These are phyloP conservation scores for Phengaris arion DNA, from an alignment of 2,888 invertebrate species.

Conservation along the genomic window DNA sequence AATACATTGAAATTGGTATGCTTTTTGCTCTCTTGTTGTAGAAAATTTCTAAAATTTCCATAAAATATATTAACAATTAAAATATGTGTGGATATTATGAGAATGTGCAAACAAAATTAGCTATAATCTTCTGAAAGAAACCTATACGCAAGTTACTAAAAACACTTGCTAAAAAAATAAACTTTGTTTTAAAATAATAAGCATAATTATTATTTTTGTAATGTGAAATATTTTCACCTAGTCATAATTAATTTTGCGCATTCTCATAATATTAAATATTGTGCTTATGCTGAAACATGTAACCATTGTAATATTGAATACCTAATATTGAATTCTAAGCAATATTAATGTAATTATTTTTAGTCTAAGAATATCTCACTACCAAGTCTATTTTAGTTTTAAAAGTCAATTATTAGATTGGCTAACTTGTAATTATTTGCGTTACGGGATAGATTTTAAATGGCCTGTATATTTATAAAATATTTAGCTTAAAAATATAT, in stretches of 20 bases:
- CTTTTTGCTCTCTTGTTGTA: slow-evolving; percentile 64
- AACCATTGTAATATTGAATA: slow-evolving; percentile 46
- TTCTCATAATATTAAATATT: slow-evolving; percentile 36
- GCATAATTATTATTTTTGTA: slow-evolving; percentile 17
- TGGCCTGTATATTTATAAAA: slow-evolving; percentile 68
- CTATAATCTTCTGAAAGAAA: neutral
- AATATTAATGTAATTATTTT: slow-evolving; percentile 63
- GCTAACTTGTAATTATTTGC: slow-evolving; percentile 28
- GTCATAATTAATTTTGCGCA: slow-evolving; percentile 32
- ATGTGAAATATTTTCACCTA: neutral
- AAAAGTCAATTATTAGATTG: slow-evolving; percentile 36
- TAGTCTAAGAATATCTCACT: slow-evolving; percentile 49
- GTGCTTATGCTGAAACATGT: slow-evolving; percentile 44
- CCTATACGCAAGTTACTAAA: neutral
- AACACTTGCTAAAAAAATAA: neutral
- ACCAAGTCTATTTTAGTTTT: slow-evolving; percentile 47
- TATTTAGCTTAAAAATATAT: slow-evolving; percentile 50
- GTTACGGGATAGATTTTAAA: slow-evolving; percentile 44
- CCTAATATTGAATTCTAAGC: slow-evolving; percentile 56
- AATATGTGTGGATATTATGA: slow-evolving; percentile 34
- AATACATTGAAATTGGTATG: slow-evolving; percentile 77
- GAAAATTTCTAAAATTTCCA: slow-evolving; percentile 63
- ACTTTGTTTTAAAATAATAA: slow-evolving; percentile 23
- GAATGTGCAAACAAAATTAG: slow-evolving; percentile 40
- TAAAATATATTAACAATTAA: slow-evolving; percentile 43